phyloP scores from a whole-genome alignment of 2,797 vertebrate species.

The Pseudomugil tenellus region DNA sequence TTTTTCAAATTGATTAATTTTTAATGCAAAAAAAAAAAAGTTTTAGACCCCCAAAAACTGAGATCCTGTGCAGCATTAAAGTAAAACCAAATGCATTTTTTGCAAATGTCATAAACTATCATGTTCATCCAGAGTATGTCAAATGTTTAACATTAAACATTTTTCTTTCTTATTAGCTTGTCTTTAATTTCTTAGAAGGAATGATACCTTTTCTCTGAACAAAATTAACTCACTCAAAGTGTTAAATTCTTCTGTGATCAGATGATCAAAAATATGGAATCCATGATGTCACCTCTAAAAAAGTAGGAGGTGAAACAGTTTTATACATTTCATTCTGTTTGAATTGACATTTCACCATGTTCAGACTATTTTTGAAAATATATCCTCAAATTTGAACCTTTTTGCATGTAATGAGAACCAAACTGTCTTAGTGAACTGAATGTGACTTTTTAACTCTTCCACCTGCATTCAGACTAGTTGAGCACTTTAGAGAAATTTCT shows the following conservation, averaged over 20 bases:
- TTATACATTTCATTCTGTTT: background rate
- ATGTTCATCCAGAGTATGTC: background rate
- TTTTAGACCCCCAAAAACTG: too few relatives aligned
- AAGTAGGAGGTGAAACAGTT: too few relatives aligned
- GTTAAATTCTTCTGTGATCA: background rate
- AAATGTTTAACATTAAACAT: background rate
- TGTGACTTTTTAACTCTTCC: slow-evolving; percentile 6
- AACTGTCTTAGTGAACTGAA: slow-evolving; percentile 6
- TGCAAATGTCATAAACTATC: background rate
- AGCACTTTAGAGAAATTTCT: background rate
- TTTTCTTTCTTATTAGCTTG: background rate
- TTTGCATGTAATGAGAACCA: background rate
- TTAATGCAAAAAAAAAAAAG: background rate
- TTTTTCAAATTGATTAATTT: background rate
- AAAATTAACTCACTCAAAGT: background rate
- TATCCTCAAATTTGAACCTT: background rate
- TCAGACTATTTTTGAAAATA: background rate
- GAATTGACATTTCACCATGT: background rate
- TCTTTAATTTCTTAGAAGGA: background rate
- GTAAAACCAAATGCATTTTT: background rate
- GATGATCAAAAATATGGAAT: too few relatives aligned
- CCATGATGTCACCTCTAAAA: too few relatives aligned
- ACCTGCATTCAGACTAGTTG: background rate
- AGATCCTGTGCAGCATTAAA: background rate
- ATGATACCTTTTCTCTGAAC: background rate